Evolutionary conservation across 2,888 invertebrate species (phyloP).

Genomic region (Myopa testacea): DNA sequence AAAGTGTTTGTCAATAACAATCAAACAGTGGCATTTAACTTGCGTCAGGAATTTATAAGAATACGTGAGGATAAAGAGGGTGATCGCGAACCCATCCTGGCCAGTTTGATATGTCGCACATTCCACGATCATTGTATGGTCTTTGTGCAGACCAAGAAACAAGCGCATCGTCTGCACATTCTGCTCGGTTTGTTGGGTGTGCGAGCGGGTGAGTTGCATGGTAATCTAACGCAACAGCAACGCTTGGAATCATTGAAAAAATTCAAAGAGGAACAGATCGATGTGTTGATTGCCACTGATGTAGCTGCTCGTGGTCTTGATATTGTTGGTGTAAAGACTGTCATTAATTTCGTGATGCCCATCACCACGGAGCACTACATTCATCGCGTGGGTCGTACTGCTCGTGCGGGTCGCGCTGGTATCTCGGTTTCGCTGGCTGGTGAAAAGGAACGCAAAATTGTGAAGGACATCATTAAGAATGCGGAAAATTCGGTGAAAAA

Average conservation of each 20-base stretch:
- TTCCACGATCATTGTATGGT: slow-evolving; percentile 93
- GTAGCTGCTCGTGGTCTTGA: slow-evolving; percentile 93
- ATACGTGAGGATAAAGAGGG: slow-evolving; percentile 90
- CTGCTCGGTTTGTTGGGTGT: slow-evolving; percentile 90
- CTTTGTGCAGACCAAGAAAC: slow-evolving; percentile 96
- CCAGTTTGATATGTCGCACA: slow-evolving; percentile 85
- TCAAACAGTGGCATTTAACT: slow-evolving; percentile 93
- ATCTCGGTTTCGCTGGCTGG: slow-evolving; percentile 95
- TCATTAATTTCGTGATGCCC: slow-evolving; percentile 96
- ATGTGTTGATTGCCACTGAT: slow-evolving; percentile 94
- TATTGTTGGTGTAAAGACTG: slow-evolving; percentile 96
- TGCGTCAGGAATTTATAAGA: slow-evolving; percentile 95
- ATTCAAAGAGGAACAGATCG: slow-evolving; percentile 87
- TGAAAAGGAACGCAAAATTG: slow-evolving; percentile 89
- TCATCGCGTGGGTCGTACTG: slow-evolving; percentile 94
- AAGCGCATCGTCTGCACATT: slow-evolving; percentile 94
- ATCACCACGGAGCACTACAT: slow-evolving; percentile 96
- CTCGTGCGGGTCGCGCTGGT: slow-evolving; percentile 93
- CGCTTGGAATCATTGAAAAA: slow-evolving; percentile 88
- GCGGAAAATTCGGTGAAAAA: slow-evolving; percentile 89
- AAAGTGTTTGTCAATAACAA: slow-evolving; percentile 96
- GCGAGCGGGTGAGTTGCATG: slow-evolving; percentile 90
- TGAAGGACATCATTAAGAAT: slow-evolving; percentile 91
- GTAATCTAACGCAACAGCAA: slow-evolving; percentile 95
- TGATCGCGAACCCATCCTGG: slow-evolving; percentile 90